Base-by-base conservation (phyloP, 2,797 vertebrate species). In the Linurgus olivaceus region DNA sequence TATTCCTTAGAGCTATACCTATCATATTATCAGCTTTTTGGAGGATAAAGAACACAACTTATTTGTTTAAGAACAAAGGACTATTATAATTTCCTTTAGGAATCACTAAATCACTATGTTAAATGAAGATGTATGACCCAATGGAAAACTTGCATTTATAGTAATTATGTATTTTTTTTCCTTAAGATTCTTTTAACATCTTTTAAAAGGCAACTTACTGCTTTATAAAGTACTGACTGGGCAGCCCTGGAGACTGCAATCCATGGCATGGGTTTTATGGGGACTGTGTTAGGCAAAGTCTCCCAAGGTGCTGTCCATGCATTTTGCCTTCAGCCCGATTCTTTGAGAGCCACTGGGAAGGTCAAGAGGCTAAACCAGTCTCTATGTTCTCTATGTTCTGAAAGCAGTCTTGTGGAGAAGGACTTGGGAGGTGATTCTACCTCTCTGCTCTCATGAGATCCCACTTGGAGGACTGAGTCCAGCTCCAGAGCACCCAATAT, bases 11-110 rank as follows among this genome's bases (percentile, higher is more conserved):
- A 97, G 88, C 94, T 95, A 95, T 88, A 97, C 96, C 97, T 98
- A 98, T 97, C 97, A 96, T 97, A 97, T 96, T 95, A 98, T 97
- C 96, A 97, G 94, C 96, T 97, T 97, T 93, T 90, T 15, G 2
- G 71, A 92, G 97, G 95, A 98, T 97, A 96, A 97, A 97, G 96
- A 97, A 97, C 95, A 97, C 47, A 95, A 78, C 96, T 97, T 97
- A 97, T 97, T 98, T 97, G 96, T 97, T 97, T 97, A 97, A 97
- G 95, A 97, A 97, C 94, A 98, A 98, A 98, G 95, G 95, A 88
- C 94, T 94, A 90, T 94, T 96, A 97, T 95, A 0, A 93, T 97
- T 97, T 98, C 96, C 96, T 97, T 97, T 96, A 98, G 95, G 94
- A 97, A 96, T 96, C 95, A 90, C 96, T 95, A 93, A 94, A 91